phyloP scores from a whole-genome alignment of 1,140 invertebrate genomes.

The Penaeus chinensis region DNA sequence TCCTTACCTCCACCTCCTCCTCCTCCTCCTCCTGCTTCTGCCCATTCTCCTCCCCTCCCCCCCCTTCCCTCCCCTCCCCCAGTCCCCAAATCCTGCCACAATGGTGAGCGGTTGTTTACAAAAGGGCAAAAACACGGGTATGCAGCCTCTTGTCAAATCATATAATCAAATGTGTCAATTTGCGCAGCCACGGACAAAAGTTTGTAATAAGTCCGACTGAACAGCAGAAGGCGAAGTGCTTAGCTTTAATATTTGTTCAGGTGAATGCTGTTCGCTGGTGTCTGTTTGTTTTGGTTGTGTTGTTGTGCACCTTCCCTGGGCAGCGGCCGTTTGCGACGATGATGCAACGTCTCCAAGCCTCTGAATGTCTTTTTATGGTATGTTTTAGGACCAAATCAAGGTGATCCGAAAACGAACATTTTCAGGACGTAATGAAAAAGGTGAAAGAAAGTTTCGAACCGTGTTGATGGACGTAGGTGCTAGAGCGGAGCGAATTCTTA shows the following conservation, averaged over 20 bases:
- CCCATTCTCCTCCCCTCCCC: background rate
- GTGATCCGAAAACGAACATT: constrained; percentile 11
- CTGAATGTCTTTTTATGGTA: background rate
- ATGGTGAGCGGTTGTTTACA: background rate
- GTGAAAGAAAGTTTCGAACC: constrained; percentile 10
- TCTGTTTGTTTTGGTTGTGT: background rate
- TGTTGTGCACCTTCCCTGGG: background rate
- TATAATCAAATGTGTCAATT: constrained; percentile 34
- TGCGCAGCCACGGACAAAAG: constrained; percentile 36
- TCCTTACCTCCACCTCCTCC: background rate
- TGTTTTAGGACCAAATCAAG: background rate
- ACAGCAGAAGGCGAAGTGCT: constrained; percentile 7
- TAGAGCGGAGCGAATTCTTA: constrained; percentile 3
- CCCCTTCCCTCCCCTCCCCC: background rate
- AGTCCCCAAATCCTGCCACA: background rate
- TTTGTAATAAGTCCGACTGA: constrained; percentile 41
- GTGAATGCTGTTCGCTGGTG: background rate
- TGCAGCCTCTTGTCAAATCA: constrained; percentile 49
- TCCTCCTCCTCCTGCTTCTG: background rate
- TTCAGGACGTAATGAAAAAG: constrained; percentile 15
- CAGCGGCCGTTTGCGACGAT: background rate
- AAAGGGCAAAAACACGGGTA: constrained; percentile 2
- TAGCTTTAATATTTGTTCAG: background rate
- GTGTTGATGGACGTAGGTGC: constrained; percentile 37
- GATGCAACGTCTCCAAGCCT: background rate